Evolutionary conservation across 1,140 invertebrate genomes (phyloP), one percentile per base, ranked within the genome.

Genomic region (Tetramorium alpestre): DNA sequence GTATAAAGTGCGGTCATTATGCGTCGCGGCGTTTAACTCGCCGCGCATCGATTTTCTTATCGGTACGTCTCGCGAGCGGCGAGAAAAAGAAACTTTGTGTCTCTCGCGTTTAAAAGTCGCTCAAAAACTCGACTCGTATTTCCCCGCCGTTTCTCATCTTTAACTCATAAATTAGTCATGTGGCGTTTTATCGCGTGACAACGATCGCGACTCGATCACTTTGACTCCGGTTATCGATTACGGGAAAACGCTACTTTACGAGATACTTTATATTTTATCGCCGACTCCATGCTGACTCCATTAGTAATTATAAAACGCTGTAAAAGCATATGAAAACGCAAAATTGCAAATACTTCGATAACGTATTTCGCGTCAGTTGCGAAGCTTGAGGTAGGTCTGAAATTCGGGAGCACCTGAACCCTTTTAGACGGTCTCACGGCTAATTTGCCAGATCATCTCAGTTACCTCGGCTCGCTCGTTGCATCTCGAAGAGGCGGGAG

Each of bases 391-490:
- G 41, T 84, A 84, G 80, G 69, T 84, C 70, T 18, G 80, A 62
- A 33, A 84, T 84, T 84, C 25, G 22, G n/a, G 18, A 67, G 33
- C n/a, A 10, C n/a, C 41, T 58, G 28, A 56, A 28, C 1, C 33
- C 58, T 33, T 22, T 60, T 70, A 77, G 77, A 75, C 67, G 38
- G 44, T 85, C 86, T 84, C 85, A 60, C 62, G 75, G 85, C 44
- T 85, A 76, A 90, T 90, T 90, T 89, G 84, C 69, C 44, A 62
- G 60, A 62, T 87, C 85, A 73, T 85, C 88, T 87, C 78, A 8
- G 86, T 85, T 75, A 54, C 60, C 22, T 44, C 47, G 25, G n/a
- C 18, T 47, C 56, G 80, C 47, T n/a, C 38, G 54, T 49, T 84
- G 41, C 65, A 67, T 60, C 8, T 38, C 70, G 67, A 49, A 51